Percentiles rank a stretch among this genome's conserved stretches.
These are phyloP conservation scores for Sebastes nivosus DNA, from an alignment of 2,797 vertebrate species.

Conservation along the genomic window DNA sequence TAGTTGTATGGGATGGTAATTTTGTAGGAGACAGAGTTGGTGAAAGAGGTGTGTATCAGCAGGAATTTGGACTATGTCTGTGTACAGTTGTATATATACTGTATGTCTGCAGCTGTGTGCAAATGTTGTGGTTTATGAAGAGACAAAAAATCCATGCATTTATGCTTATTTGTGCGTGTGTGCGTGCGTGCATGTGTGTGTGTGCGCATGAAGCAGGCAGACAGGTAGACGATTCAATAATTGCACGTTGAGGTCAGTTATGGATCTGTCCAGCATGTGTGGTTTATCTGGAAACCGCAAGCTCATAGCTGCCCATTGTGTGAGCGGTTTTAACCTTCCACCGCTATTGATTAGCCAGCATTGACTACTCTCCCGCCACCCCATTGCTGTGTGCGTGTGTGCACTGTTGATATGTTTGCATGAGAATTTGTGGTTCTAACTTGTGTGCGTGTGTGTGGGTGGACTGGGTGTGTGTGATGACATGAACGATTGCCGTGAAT, in stretches of 20 bases:
- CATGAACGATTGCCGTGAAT: conserved; percentile 20
- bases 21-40: neutral
- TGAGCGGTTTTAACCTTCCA: conserved; percentile 83
- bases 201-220: conserved; percentile 22
- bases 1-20: neutral
- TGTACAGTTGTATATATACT: neutral
- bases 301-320: conserved; percentile 77
- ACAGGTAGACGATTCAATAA: conserved; percentile 74
- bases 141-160: neutral
- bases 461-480: neutral
- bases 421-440: conserved; percentile 15
- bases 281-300: conserved; percentile 74
- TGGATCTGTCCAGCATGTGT: conserved; percentile 67
- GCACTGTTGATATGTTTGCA: conserved; percentile 3
- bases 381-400: conserved; percentile 18
- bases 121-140: neutral
- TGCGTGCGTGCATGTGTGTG: neutral
- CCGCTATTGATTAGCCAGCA: conserved; percentile 80
- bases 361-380: conserved; percentile 71
- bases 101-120: neutral
- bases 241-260: conserved; percentile 75
- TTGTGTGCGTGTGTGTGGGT: neutral
- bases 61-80: neutral
- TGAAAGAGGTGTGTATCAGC: neutral
- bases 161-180: conserved; percentile 20